A percentile compares a stretch with the other conserved stretches of the same genome.
These are phyloP conservation scores for Nerophis lumbriciformis DNA, from an alignment of 2,113 vertebrate genomes.

Conservation along the genomic window DNA sequence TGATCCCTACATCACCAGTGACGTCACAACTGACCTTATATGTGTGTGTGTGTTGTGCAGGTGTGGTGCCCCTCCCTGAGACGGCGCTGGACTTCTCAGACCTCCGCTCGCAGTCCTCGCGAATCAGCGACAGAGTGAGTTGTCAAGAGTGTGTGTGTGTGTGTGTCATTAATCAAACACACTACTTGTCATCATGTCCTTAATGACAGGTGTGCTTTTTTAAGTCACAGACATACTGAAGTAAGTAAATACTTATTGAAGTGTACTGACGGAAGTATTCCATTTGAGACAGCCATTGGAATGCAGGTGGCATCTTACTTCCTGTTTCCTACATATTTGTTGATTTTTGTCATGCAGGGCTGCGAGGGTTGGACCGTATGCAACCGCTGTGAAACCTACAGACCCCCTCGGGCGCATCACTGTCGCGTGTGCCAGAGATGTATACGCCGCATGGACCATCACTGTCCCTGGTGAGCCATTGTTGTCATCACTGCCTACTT, in stretches of 20 bases:
- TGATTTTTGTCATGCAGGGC: constrained; percentile 49
- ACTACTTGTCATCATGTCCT: no score
- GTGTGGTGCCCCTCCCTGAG: constrained; percentile 77
- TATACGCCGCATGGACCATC: constrained; percentile 81
- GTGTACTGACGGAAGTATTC: no score
- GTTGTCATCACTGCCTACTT: not conserved
- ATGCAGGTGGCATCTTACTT: not conserved
- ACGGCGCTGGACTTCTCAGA: constrained; percentile 79
- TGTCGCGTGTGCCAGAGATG: constrained; percentile 81
- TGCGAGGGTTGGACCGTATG: constrained; percentile 81
- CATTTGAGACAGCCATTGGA: not conserved
- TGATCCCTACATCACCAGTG: not conserved
- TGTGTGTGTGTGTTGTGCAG: constrained; percentile 34
- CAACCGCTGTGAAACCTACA: constrained; percentile 79
- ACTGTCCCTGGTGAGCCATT: constrained; percentile 77
- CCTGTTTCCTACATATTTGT: not conserved
- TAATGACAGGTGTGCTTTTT: no score
- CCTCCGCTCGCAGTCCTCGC: constrained; percentile 83
- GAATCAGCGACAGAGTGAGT: constrained; percentile 78
- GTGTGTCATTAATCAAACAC: no score
- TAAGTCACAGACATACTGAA: no score
- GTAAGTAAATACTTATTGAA: no score
- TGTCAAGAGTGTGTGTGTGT: no score
- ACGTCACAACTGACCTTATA: not conserved
- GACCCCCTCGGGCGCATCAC: constrained; percentile 81